Evolutionary conservation across 2,888 invertebrate species (phyloP).

Genomic region (Chelonus formosanus): DNA sequence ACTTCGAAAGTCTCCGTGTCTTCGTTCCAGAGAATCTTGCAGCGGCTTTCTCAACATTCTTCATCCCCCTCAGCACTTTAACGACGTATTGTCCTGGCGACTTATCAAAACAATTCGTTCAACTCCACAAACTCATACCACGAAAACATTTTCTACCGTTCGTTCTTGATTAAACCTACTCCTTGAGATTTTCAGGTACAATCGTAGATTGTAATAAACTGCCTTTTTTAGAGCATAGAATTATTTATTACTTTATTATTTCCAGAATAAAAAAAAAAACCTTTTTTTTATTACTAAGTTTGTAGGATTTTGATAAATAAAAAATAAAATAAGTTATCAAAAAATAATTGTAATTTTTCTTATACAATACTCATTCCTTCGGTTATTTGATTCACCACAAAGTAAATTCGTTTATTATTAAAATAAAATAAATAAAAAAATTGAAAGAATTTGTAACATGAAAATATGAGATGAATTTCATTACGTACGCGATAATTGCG

Average conservation of each 20-base stretch:
- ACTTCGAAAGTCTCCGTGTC: conserved; percentile 60
- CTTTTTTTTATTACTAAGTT: too few species aligned
- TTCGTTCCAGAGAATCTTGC: conserved; percentile 28
- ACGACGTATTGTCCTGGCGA: conserved; percentile 64
- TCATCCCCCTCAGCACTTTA: conserved; percentile 54
- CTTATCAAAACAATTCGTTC: conserved; percentile 64
- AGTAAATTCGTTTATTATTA: too few species aligned
- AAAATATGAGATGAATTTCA: conserved; percentile 20
- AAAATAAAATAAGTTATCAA: too few species aligned
- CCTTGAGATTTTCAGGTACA: conserved; percentile 38
- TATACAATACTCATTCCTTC: too few species aligned
- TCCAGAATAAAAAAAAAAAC: too few species aligned
- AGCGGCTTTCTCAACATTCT: conserved; percentile 21
- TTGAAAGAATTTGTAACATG: conserved; percentile 6
- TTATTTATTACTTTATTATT: too few species aligned
- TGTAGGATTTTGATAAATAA: too few species aligned
- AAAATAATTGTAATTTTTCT: too few species aligned
- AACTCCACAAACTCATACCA: conserved; percentile 46
- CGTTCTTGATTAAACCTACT: conserved; percentile 53
- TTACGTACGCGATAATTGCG: conserved; percentile 46
- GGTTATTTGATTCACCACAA: too few species aligned
- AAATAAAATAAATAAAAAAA: not conserved
- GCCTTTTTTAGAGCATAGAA: too few species aligned
- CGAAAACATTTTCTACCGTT: conserved; percentile 44
- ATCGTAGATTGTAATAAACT: not conserved